Evolutionary conservation across 2,113 vertebrate species (phyloP), one percentile per base, ranked within the genome.

Genomic region (Tricholaema leucomelas): DNA sequence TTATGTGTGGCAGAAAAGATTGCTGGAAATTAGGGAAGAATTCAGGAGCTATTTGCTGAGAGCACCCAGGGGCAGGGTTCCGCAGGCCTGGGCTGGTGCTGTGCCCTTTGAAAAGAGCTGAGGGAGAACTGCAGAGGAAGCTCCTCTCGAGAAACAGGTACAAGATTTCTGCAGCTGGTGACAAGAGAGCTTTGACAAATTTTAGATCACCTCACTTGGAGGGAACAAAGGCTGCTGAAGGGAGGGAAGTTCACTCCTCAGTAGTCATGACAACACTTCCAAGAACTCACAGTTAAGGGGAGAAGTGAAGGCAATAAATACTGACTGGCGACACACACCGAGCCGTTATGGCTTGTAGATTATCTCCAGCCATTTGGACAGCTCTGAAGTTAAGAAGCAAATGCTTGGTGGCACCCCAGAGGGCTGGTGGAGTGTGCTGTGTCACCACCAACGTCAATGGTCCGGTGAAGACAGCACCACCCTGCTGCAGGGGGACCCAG

Each of bases 201-300:
- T 96, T 90, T 33, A 65, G 88, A 69, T 87, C 85, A 75, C 77
- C 79, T 85, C 87, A 11, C 85, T 91, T 14, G 77, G 74, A 93
- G 81, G 90, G 85, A 94, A 83, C 92, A 94, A 93, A 90, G 92
- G 93, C 89, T 94, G 88, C 85, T 16, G 33, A 82, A 96, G 76
- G 16, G 81, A 97, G 87, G 73, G 92, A 48, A 91, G 95, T 94
- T 96, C 90, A 91, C 73, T 93, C 64, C 64, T 86, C 93, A 95
- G 96, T 96, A 97, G 95, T 83, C 95, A 96, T 97, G 96, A 95
- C 94, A 94, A 97, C 96, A 93, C 85, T 86, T 96, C 67, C 27
- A 78, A 87, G 91, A 90, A 50, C 81, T 92, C 81, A 52, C 33
- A 35, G 56, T 91, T 87, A 85, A 72, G 79, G 86, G 66, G 38